Conservation (phyloP, 2,797 vertebrate species). For the Tympanoctomys barrerae region DNA sequence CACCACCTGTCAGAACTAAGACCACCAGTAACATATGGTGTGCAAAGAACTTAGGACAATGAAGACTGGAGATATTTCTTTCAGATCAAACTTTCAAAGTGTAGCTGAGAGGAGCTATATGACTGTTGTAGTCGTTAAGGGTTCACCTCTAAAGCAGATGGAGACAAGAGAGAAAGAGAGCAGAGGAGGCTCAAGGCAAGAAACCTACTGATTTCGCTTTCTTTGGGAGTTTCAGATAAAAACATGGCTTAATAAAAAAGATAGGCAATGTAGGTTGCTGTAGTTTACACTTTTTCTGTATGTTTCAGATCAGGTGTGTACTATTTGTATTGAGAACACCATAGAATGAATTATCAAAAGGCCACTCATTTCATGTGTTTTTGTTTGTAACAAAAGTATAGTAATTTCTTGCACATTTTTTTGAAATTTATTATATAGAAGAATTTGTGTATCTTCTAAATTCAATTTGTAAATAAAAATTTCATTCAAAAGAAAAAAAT, state of each 20-base stretch:
- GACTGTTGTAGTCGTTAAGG: not conserved
- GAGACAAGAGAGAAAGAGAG: constrained; percentile 26
- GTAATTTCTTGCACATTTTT: too few species aligned
- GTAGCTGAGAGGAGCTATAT: not conserved
- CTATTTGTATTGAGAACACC: too few species aligned
- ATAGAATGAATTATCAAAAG: too few species aligned
- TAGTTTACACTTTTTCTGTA: too few species aligned
- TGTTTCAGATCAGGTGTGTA: too few species aligned
- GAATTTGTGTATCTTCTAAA: too few species aligned
- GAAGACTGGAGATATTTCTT: constrained; percentile 41
- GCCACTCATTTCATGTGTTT: too few species aligned
- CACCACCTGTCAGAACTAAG: not conserved
- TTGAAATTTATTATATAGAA: too few species aligned
- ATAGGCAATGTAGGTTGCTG: too few species aligned
- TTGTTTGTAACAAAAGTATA: too few species aligned
- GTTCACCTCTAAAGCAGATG: constrained; percentile 34
- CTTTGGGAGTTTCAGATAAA: constrained; percentile 21
- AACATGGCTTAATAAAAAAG: constrained; percentile 30
- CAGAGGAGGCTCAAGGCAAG: not conserved
- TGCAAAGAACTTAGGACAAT: not conserved
- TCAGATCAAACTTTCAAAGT: constrained; percentile 49
- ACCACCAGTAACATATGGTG: not conserved
- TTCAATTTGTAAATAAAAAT: too few species aligned
- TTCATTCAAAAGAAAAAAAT: too few species aligned
- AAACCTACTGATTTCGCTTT: not conserved